Evolutionary conservation across 2,797 vertebrate species (phyloP).

Genomic region (Odontamblyopus rebecca): DNA sequence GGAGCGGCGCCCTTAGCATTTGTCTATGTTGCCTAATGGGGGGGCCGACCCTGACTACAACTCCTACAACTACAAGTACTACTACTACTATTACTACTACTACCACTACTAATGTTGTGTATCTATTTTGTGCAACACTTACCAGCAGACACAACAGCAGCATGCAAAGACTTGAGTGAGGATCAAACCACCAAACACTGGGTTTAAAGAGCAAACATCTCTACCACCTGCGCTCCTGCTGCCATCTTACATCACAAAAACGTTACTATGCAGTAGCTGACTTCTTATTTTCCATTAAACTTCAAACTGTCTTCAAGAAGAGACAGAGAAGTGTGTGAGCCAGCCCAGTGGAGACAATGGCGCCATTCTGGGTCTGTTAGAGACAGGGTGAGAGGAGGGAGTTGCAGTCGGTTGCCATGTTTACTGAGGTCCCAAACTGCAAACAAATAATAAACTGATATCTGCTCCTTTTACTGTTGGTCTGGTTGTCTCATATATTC

Average conservation of each 20-base stretch:
- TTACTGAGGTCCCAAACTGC: slow-evolving; percentile 25
- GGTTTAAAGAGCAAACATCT: not conserved
- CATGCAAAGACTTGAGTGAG: not conserved
- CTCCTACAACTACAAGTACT: not conserved
- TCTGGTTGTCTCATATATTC: slow-evolving; percentile 4
- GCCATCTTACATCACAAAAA: not conserved
- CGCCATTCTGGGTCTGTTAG: slow-evolving; percentile 56
- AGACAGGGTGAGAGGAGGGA: slow-evolving; percentile 44
- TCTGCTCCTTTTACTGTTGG: not conserved
- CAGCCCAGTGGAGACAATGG: slow-evolving; percentile 49
- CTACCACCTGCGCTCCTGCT: not conserved
- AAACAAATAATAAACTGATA: slow-evolving; percentile 13
- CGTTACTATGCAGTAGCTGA: slow-evolving; percentile 26
- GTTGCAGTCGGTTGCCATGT: slow-evolving; percentile 20
- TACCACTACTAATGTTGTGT: not conserved
- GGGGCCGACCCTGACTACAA: too few species aligned
- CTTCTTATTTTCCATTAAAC: slow-evolving; percentile 51
- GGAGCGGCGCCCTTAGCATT: too few species aligned
- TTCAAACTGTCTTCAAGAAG: slow-evolving; percentile 37
- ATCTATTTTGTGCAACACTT: not conserved
- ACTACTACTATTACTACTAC: not conserved
- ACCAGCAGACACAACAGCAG: not conserved
- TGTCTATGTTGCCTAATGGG: too few species aligned
- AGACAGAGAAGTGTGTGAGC: slow-evolving; percentile 51
- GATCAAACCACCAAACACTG: not conserved